Evolutionary conservation across 2,113 vertebrate genomes (phyloP).

Genomic region (Nycticebus coucang): DNA sequence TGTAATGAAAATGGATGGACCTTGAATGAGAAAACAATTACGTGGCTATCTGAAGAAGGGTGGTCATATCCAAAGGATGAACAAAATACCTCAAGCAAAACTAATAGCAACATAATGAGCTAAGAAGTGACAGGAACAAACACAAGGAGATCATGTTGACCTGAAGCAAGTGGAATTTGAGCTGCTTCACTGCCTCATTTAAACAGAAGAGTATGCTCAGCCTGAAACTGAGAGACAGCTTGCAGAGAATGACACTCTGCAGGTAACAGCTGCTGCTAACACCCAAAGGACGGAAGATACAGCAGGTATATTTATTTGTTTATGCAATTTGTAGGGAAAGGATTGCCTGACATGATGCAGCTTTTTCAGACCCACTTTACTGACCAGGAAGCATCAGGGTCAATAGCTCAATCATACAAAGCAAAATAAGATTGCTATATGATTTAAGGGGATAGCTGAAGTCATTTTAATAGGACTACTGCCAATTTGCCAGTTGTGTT

Average conservation of each 20-base stretch:
- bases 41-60: slow-evolving; percentile 22
- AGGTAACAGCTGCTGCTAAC: slow-evolving; percentile 52
- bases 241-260: neutral
- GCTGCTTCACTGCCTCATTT: slow-evolving; percentile 45
- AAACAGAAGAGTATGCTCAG: slow-evolving; percentile 59
- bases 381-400: slow-evolving; percentile 31
- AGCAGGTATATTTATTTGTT: slow-evolving; percentile 35
- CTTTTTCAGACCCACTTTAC: neutral
- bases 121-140: slow-evolving; percentile 50
- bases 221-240: slow-evolving; percentile 11
- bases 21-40: slow-evolving; percentile 72
- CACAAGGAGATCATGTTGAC: slow-evolving; percentile 39
- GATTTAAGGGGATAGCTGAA: slow-evolving; percentile 29
- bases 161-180: slow-evolving; percentile 27
- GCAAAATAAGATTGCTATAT: neutral
- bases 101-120: slow-evolving; percentile 73
- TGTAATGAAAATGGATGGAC: slow-evolving; percentile 73
- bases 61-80: slow-evolving; percentile 63
- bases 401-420: slow-evolving; percentile 1
- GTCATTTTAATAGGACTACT: slow-evolving; percentile 34
- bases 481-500: neutral
- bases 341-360: slow-evolving; percentile 2
- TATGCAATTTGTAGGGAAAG: slow-evolving; percentile 33
- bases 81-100: slow-evolving; percentile 70
- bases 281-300: slow-evolving; percentile 1